Evolutionary conservation across 2,888 invertebrate genomes (phyloP), one percentile per base, ranked within the genome.

Genomic region (Lomographa bimaculata): DNA sequence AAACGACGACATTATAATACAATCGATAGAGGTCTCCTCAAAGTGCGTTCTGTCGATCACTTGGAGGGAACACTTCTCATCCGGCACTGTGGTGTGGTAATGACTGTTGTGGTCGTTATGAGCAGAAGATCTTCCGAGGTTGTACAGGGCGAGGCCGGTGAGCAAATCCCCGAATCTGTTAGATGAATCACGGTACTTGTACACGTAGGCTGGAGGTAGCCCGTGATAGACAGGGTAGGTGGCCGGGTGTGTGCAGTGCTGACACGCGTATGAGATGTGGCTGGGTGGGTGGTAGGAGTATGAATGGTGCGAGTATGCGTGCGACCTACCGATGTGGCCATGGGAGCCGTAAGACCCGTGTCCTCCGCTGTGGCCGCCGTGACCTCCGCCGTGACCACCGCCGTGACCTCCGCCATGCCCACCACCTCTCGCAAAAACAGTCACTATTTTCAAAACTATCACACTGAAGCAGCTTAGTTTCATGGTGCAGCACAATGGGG

Each of bases 1-100:
- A 42, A 86, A 86, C 1, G 84, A 77, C 0, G 87, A 86, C 69
- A 87, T 74, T 59, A 86, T 72, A 30, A 84, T 78, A 51, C 87
- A 87, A 2, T 86, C 86, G 24, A 85, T 67, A 23, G 43, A 49
- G 0, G 77, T 79, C 52, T 87, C 80, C 48, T 85, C 82, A 32
- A 79, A 79, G 25, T 74, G 71, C 11, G 59, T 50, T 7, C 57
- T 62, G 40, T 79, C 76, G 28, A 79, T 66, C 19, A 86, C 64
- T 66, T 87, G 86, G 35, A 87, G 53, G 1, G 76, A 83, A 47
- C 87, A 87, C 28, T 68, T 70, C 47, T 86, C 86, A 12, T 71
- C 66, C 1, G 59, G 49, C 1, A 54, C 64, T 8, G 72, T 53
- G 1, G 68, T 48, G 46, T 84, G 79, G 39, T 71, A 71, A 8